Percentiles rank a stretch among this genome's conserved stretches.
phyloP scores from a whole-genome alignment of 1,140 invertebrate genomes.

The Diplogasteroides magnus region DNA sequence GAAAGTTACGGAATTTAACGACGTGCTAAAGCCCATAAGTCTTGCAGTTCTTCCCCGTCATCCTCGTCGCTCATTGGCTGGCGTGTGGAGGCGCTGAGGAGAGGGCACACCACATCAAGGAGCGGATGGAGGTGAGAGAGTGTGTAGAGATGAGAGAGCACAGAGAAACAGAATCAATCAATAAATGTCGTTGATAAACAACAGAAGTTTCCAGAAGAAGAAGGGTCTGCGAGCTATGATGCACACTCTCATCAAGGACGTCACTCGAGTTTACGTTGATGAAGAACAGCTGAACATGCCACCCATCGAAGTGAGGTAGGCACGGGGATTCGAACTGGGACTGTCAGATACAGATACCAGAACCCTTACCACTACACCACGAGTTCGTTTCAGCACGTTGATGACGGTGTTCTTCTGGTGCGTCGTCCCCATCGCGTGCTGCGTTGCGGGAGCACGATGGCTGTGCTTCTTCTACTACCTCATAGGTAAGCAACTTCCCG shows the following conservation, averaged over 20 bases:
- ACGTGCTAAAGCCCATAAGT: no score
- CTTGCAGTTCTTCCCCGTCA: constrained; percentile 48
- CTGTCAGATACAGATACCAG: no score
- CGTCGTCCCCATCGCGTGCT: constrained; percentile 16
- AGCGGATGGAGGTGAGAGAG: constrained; percentile 31
- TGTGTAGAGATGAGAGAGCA: neutral
- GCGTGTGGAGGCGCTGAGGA: constrained; percentile 54
- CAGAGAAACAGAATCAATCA: neutral
- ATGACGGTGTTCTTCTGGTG: constrained; percentile 20
- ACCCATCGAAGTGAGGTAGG: constrained; percentile 25
- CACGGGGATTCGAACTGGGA: no score
- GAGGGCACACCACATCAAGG: constrained; percentile 47
- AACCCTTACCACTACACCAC: no score
- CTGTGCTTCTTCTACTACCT: constrained; percentile 51
- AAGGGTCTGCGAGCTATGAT: constrained; percentile 49
- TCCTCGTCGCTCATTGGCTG: constrained; percentile 53
- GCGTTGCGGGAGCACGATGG: constrained; percentile 33
- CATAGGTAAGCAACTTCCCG: constrained; percentile 27
- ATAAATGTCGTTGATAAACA: neutral
- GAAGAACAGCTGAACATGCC: constrained; percentile 13
- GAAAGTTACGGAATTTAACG: no score
- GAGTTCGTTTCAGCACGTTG: constrained; percentile 7
- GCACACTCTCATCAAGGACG: constrained; percentile 47
- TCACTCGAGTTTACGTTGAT: constrained; percentile 45
- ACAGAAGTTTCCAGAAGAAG: constrained; percentile 33